Evolutionary conservation across 2,797 vertebrate species (phyloP).

Genomic region (Benthosema pterotum): DNA sequence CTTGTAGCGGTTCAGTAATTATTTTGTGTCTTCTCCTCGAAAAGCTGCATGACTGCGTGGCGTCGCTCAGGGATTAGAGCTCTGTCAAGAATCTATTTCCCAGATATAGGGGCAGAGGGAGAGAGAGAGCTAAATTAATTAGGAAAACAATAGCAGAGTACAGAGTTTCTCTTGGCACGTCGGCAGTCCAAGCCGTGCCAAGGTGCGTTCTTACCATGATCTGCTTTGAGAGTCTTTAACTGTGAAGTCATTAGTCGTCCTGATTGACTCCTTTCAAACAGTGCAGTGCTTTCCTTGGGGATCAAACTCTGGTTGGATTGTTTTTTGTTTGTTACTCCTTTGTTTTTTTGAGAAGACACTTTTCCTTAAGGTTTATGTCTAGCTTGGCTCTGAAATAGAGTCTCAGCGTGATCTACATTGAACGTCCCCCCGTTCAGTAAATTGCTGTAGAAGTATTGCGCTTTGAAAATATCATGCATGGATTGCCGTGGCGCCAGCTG

Average conservation of each 20-base stretch:
- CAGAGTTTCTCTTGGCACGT: constrained; percentile 64
- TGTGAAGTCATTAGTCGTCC: too few species aligned
- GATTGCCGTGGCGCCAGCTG: constrained; percentile 34
- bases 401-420: too few species aligned
- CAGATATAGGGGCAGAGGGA: not conserved
- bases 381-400: too few species aligned
- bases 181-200: constrained; percentile 36
- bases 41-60: constrained; percentile 23
- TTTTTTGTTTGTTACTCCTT: too few species aligned
- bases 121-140: constrained; percentile 65
- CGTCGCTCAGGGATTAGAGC: not conserved
- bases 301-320: too few species aligned
- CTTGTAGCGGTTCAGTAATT: constrained; percentile 47
- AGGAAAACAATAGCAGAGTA: constrained; percentile 63
- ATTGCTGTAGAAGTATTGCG: constrained; percentile 9
- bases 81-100: not conserved
- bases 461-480: constrained; percentile 19
- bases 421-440: constrained; percentile 17
- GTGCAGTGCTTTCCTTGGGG: too few species aligned
- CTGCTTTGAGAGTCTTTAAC: constrained; percentile 12
- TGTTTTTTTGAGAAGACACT: too few species aligned
- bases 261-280: too few species aligned
- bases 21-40: constrained; percentile 56
- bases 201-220: constrained; percentile 25
- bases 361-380: too few species aligned